Evolutionary conservation across 2,888 invertebrate species (phyloP).

Genomic region (Cosmia trapezina): DNA sequence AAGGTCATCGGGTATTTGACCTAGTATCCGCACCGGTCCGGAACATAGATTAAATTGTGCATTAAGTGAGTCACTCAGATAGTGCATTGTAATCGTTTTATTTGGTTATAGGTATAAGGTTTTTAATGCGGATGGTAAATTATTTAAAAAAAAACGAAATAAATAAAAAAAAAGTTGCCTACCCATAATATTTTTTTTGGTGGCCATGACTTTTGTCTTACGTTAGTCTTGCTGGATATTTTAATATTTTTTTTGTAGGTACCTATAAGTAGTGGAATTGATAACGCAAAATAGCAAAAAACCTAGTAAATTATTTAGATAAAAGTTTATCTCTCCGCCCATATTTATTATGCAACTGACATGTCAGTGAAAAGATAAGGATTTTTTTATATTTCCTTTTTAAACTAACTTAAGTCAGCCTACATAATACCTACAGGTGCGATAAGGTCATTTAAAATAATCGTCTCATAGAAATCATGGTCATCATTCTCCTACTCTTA

Average conservation of each 20-base stretch:
- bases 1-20: conserved; percentile 59
- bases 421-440: background rate
- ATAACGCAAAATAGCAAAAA: background rate
- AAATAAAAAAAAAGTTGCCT: background rate
- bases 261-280: too few species aligned
- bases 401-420: background rate
- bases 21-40: conserved; percentile 48
- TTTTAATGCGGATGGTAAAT: background rate
- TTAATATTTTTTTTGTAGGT: background rate
- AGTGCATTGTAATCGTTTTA: conserved; percentile 6
- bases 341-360: background rate
- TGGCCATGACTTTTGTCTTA: background rate
- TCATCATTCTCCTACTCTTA: too few species aligned
- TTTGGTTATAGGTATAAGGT: background rate
- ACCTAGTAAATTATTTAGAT: background rate
- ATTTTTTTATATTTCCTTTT: background rate
- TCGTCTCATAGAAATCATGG: background rate
- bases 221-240: background rate
- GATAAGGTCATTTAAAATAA: background rate
- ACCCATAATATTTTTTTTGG: background rate
- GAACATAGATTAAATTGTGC: conserved; percentile 54
- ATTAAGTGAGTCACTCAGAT: conserved; percentile 43
- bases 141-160: background rate
- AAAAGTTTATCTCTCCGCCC: background rate
- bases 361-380: background rate